Evolutionary conservation across 2,113 vertebrate species (phyloP).

Genomic region (Rallus limicola): DNA sequence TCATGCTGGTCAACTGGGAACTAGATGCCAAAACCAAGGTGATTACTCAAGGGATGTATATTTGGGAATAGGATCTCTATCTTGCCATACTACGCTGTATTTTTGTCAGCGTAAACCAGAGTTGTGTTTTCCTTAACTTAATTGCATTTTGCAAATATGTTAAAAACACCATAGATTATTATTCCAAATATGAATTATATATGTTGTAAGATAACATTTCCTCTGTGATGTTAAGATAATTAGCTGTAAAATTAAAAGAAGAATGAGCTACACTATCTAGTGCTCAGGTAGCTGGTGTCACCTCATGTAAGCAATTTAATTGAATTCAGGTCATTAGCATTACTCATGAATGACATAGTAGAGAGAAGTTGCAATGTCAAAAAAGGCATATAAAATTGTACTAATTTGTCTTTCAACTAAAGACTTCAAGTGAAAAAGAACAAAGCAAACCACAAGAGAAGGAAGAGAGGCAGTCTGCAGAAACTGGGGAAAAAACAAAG

Average conservation of each 20-base stretch:
- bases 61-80: neutral
- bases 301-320: neutral
- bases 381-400: neutral
- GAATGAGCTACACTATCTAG: neutral
- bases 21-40: neutral
- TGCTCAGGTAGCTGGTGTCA: neutral
- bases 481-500: neutral
- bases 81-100: neutral
- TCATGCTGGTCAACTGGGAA: neutral
- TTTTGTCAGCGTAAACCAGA: neutral
- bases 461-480: neutral
- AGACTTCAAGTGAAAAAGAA: constrained; percentile 41
- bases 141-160: neutral
- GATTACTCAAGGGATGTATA: neutral
- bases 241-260: neutral
- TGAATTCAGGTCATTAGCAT: neutral
- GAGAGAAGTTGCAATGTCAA: neutral
- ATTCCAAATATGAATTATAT: neutral
- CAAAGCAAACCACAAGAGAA: neutral
- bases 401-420: constrained; percentile 5
- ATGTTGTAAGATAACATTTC: neutral
- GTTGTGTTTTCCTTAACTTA: neutral
- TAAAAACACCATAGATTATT: neutral
- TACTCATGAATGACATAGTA: neutral
- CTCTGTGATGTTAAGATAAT: neutral